Evolutionary conservation across 2,113 vertebrate genomes (phyloP).

Genomic region (Nyctibius bracteatus): DNA sequence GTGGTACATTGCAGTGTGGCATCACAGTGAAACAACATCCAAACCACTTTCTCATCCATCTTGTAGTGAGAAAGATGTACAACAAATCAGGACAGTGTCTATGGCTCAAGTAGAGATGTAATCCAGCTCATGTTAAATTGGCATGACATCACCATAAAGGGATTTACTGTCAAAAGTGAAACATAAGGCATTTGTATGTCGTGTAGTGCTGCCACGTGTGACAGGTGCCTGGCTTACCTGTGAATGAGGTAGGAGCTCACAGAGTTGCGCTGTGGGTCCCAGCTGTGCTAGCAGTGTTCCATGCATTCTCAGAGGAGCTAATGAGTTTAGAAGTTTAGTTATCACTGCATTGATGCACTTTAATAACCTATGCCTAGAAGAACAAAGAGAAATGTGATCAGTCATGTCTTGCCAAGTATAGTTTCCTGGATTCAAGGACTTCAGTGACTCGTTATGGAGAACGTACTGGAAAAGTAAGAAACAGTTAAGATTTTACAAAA

Average conservation of each 20-base stretch:
- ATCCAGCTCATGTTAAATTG: neutral
- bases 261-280: neutral
- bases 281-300: neutral
- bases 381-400: neutral
- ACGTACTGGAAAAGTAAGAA: neutral
- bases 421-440: neutral
- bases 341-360: neutral
- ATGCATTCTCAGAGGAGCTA: neutral
- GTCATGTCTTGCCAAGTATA: neutral
- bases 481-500: neutral
- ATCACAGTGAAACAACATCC: neutral
- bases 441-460: neutral
- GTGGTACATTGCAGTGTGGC: neutral
- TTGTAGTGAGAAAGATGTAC: neutral
- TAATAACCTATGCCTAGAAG: neutral
- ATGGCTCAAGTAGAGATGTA: neutral
- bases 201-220: neutral
- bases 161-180: neutral
- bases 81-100: neutral
- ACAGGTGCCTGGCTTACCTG: neutral
- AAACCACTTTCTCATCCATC: neutral
- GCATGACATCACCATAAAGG: neutral
- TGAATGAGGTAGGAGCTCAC: neutral
- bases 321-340: neutral
- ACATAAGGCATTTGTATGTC: neutral